Conservation (phyloP, 1,140 invertebrate genomes). For the Euborellia annulipes region DNA sequence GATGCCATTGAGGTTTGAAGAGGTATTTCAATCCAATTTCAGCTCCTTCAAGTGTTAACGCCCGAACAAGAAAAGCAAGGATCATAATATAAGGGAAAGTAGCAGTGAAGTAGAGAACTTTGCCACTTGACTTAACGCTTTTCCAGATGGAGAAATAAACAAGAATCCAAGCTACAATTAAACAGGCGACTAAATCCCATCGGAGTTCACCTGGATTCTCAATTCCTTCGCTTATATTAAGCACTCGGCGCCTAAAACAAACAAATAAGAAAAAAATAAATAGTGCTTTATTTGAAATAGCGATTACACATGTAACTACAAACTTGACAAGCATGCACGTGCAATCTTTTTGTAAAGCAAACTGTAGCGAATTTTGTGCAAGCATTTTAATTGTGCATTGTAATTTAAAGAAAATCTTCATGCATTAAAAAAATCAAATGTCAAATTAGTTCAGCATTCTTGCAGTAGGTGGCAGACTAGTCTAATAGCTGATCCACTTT, state of each 20-base stretch:
- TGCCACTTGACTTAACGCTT: conserved; percentile 69
- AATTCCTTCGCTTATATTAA: conserved; percentile 66
- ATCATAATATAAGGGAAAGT: conserved; percentile 71
- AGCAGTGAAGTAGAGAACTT: conserved; percentile 70
- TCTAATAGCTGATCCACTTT: too few species aligned
- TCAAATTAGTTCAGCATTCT: too few species aligned
- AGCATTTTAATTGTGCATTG: too few species aligned
- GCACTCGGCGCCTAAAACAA: conserved; percentile 57
- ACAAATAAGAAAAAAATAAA: too few species aligned
- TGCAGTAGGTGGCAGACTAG: too few species aligned
- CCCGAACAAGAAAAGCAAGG: conserved; percentile 59
- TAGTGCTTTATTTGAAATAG: too few species aligned
- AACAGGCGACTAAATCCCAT: conserved; percentile 72
- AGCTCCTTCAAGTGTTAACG: conserved; percentile 66
- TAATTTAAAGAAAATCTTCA: too few species aligned
- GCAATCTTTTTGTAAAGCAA: too few species aligned
- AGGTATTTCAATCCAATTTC: conserved; percentile 64
- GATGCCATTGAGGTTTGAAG: conserved; percentile 73
- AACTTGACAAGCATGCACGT: too few species aligned
- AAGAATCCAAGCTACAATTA: conserved; percentile 74
- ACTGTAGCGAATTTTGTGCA: too few species aligned
- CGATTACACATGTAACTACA: too few species aligned
- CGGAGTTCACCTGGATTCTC: conserved; percentile 60
- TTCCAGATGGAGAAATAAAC: conserved; percentile 90
- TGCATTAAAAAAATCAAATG: too few species aligned